Percentiles rank a stretch among this genome's conserved stretches.
phyloP scores from a whole-genome alignment of 2,888 invertebrate genomes.

The Podotricha telesiphe region DNA sequence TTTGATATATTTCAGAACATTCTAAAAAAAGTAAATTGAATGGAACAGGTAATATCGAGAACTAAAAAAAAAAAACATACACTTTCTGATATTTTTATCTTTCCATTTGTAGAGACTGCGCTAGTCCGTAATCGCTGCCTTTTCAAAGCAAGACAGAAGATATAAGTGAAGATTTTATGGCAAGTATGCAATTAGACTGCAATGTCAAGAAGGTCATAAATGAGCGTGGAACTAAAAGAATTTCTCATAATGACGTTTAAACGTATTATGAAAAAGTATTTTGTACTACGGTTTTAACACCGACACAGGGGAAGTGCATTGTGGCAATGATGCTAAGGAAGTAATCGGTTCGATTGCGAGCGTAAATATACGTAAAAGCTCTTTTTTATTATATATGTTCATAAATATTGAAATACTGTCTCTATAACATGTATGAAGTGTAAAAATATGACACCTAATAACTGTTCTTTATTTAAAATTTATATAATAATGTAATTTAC shows the following conservation, averaged over 20 bases:
- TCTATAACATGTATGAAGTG: no score
- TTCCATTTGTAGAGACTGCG: not conserved
- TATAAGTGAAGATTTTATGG: constrained; percentile 21
- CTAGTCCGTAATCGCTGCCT: constrained; percentile 17
- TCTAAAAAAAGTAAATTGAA: not conserved
- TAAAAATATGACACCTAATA: no score
- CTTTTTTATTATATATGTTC: no score
- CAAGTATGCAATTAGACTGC: constrained; percentile 24
- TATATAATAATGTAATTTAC: no score
- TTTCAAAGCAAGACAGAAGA: constrained; percentile 17
- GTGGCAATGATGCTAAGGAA: not conserved
- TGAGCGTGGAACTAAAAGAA: constrained; percentile 18
- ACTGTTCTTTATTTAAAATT: no score
- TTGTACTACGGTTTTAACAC: not conserved
- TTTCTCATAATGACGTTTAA: constrained; percentile 17
- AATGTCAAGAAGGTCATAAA: constrained; percentile 22
- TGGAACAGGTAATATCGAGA: not conserved
- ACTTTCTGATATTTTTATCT: not conserved
- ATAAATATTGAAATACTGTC: no score
- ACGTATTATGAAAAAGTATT: not conserved
- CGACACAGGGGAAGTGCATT: not conserved
- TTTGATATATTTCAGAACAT: no score
- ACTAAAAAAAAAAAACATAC: not conserved
- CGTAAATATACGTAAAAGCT: no score
- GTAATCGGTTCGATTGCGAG: not conserved